Base-by-base conservation (phyloP, 2,888 invertebrate genomes). In the Allolobophora icterica region DNA sequence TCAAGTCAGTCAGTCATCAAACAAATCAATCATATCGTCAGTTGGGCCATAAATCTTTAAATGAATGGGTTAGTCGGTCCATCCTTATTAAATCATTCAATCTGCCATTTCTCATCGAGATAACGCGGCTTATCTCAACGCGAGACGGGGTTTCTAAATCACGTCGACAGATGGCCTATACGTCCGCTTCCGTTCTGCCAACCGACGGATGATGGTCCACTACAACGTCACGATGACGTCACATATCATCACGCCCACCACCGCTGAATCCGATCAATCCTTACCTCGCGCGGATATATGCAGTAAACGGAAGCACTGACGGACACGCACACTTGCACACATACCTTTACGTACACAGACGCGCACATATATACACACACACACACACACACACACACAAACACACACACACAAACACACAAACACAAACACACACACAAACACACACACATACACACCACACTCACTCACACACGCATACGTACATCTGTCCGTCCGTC, bases 161-260 rank as follows among this genome's bases (percentile, higher is more conserved):
- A 71, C 71, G 30, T 71, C 30, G n/a, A 5, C 71, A 71, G 71
- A 71, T 71, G 71, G 71, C 71, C n/a, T n/a, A n/a, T 38, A 90
- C 71, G 35, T 35, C 90, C 90, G 71, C 33, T 90, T 83, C 38
- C 52, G 71, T 71, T 89, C 71, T 58, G 45, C 52, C 52, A 71
- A 83, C 89, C 24, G 24, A 38, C 11, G 8, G 33, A 84, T 35
- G 35, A 34, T 13, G 35, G 40, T 11, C 40, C 24, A 40, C 30
- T 38, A 38, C 34, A 38, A n/a, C 38, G 38, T 19, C 38, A 38
- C 89, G 30, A 34, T 40, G 40, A 89, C 40, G 89, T 89, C 89
- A 40, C 40, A 34, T 34, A 89, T 34, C 45, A 89, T 45, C 42
- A 40, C 11, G 33, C 3, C 89, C 42, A 33, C 42, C 89, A 40